These are phyloP conservation scores for Lypha dubia DNA, from an alignment of 2,888 invertebrate species.

Conservation along the genomic window DNA sequence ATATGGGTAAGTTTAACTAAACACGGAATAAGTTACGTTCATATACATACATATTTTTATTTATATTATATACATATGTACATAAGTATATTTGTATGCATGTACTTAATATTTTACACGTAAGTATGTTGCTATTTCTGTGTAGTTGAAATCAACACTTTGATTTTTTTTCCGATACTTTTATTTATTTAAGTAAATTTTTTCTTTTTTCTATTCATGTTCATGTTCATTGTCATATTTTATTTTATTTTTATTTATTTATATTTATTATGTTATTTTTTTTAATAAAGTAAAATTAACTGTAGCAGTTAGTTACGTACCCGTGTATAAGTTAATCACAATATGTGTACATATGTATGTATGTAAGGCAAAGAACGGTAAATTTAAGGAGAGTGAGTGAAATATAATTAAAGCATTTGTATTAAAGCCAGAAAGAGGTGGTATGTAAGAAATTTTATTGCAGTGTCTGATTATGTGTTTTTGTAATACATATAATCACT, in stretches of 20 bases:
- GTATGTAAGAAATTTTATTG: background rate
- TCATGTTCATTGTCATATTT: background rate
- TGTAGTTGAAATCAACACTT: no score
- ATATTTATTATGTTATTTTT: background rate
- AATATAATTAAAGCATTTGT: constrained; percentile 11
- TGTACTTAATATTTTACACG: no score
- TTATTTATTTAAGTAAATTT: background rate
- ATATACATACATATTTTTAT: background rate
- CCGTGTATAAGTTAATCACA: constrained; percentile 69
- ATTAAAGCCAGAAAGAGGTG: constrained; percentile 1
- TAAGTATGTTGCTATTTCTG: no score
- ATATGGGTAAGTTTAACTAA: background rate
- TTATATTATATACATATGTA: background rate
- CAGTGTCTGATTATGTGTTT: background rate
- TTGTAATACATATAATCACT: no score
- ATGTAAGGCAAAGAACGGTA: constrained; percentile 69
- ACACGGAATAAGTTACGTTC: background rate
- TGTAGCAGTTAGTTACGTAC: constrained; percentile 45
- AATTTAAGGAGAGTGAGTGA: constrained; percentile 11
- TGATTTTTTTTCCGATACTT: background rate
- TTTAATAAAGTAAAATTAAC: constrained; percentile 40
- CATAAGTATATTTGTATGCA: background rate
- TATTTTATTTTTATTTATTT: constrained; percentile 14
- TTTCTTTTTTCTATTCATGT: background rate
- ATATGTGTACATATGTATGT: constrained; percentile 51